Evolutionary conservation across 2,888 invertebrate genomes (phyloP).

Genomic region (Thelaira solivaga): DNA sequence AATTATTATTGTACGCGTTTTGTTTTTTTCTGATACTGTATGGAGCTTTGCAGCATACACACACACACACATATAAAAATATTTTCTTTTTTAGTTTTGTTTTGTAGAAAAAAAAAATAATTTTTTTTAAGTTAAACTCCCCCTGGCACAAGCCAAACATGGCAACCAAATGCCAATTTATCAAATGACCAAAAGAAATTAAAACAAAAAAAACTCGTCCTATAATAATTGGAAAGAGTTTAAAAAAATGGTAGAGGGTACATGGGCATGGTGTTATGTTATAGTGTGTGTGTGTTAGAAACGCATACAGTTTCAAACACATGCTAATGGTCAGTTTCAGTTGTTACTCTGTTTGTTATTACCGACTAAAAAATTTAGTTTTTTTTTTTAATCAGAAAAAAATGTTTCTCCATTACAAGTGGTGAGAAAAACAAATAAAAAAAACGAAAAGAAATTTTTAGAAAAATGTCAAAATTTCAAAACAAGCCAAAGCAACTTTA

Average conservation of each 20-base stretch:
- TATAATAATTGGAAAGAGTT: constrained; percentile 39
- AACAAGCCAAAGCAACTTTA: too few relatives aligned
- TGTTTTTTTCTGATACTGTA: constrained; percentile 49
- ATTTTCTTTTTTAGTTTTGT: constrained; percentile 32
- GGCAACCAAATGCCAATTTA: constrained; percentile 64
- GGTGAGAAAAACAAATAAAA: too few relatives aligned
- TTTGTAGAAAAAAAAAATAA: constrained; percentile 15
- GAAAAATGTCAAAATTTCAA: too few relatives aligned
- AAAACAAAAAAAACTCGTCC: constrained; percentile 9
- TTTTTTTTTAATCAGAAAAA: constrained; percentile 12
- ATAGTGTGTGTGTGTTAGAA: neutral
- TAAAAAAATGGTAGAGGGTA: constrained; percentile 17
- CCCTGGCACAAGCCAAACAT: constrained; percentile 36
- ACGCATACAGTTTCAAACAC: constrained; percentile 20
- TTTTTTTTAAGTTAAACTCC: constrained; percentile 29
- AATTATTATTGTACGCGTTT: constrained; percentile 59
- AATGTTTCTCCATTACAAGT: too few relatives aligned
- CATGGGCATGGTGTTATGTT: neutral
- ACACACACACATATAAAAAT: too few relatives aligned
- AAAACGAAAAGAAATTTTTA: too few relatives aligned
- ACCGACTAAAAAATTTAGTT: neutral
- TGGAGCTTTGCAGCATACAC: constrained; percentile 43
- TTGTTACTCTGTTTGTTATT: constrained; percentile 30
- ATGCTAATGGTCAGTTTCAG: constrained; percentile 36
- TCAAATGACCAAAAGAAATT: constrained; percentile 60